These are phyloP conservation scores for Formica exsecta DNA, from an alignment of 1,140 invertebrate species.

Conservation along the genomic window DNA sequence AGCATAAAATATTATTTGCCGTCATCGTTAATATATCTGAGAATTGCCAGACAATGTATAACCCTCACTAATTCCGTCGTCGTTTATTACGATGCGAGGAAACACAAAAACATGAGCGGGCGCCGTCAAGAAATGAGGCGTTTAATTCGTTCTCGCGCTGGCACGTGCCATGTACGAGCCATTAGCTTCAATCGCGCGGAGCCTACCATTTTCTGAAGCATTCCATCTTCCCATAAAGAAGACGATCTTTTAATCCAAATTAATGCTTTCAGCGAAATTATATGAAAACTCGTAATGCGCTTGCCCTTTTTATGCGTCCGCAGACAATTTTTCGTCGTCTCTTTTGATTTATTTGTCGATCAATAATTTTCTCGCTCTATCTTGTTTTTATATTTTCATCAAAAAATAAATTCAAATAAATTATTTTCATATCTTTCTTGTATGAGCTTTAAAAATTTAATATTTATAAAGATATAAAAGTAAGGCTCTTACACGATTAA, in stretches of 20 bases:
- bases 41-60: conserved; percentile 25
- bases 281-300: conserved; percentile 78
- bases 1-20: conserved; percentile 22
- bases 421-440: not conserved
- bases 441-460: not conserved
- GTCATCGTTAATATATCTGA: conserved; percentile 19
- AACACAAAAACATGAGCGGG: conserved; percentile 45
- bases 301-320: conserved; percentile 59
- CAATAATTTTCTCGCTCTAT: conserved; percentile 53
- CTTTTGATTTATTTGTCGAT: conserved; percentile 43
- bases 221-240: conserved; percentile 68
- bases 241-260: conserved; percentile 84
- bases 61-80: conserved; percentile 43
- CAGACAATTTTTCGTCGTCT: not conserved
- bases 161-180: conserved; percentile 76
- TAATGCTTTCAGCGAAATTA: conserved; percentile 84
- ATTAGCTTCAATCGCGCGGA: conserved; percentile 76
- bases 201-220: conserved; percentile 74
- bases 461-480: no score
- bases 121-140: conserved; percentile 57
- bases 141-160: conserved; percentile 61
- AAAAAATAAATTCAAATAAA: not conserved
- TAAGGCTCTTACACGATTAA: no score
- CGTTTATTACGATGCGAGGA: conserved; percentile 48
- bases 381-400: not conserved